Percentiles rank a stretch among this genome's conserved stretches.
Evolutionary conservation across 2,113 vertebrate genomes (phyloP).

Genomic region (Genyomyrus donnyi): DNA sequence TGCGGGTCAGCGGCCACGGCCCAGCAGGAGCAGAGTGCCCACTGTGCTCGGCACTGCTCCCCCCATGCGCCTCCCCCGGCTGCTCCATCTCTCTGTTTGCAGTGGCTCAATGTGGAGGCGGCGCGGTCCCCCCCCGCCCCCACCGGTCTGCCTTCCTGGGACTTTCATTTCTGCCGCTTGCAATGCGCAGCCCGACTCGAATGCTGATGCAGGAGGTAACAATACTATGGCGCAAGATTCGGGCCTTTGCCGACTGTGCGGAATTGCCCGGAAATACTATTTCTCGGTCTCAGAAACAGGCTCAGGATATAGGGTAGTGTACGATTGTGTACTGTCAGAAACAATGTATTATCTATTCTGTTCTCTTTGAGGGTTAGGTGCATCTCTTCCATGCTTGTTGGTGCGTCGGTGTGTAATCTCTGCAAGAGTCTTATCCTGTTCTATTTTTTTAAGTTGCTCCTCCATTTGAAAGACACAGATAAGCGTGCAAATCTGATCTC

Average conservation of each 20-base stretch:
- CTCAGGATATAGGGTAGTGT: neutral
- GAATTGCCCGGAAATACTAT: constrained; percentile 54
- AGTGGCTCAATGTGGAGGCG: neutral
- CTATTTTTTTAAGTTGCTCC: neutral
- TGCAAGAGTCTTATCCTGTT: neutral
- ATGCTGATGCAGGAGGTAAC: constrained; percentile 58
- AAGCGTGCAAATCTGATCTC: neutral
- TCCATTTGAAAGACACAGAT: neutral
- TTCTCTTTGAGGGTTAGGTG: neutral
- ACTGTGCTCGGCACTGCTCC: neutral
- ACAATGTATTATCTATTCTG: neutral
- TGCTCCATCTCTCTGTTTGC: constrained; percentile 19
- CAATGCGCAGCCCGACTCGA: constrained; percentile 54
- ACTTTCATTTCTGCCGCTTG: constrained; percentile 47
- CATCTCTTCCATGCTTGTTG: neutral
- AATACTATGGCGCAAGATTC: constrained; percentile 57
- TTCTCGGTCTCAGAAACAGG: neutral
- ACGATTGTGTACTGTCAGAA: neutral
- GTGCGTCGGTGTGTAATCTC: neutral
- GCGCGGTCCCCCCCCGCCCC: neutral
- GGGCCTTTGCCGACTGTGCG: constrained; percentile 46
- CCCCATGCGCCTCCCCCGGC: constrained; percentile 3
- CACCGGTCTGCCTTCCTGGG: constrained; percentile 37
- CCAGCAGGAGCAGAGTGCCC: neutral
- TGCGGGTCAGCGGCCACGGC: neutral